Evolutionary conservation across 2,797 vertebrate genomes (phyloP), one percentile per base, ranked within the genome.

Genomic region (Takifugu rubripes): DNA sequence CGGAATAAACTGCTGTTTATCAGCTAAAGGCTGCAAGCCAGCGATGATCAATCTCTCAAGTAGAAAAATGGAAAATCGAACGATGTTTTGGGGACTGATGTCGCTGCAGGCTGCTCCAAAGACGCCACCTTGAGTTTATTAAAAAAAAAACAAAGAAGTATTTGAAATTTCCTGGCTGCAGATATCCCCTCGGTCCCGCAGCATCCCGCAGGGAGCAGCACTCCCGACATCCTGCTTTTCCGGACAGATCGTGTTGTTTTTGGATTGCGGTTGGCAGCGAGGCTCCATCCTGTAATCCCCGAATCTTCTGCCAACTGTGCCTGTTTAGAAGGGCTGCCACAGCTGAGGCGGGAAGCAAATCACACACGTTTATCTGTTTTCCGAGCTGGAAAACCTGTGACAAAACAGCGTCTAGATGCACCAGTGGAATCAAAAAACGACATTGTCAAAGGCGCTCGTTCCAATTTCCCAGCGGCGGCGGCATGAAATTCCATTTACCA

Each of bases 221-320:
- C 2, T 58, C 64, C 27, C 7, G 27, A 29, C 27, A 29, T 29
- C 2, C 54, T 66, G 55, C 27, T 52, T 51, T 58, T 42, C 45
- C 55, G 54, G 52, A 59, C 59, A 70, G 50, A 63, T 55, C 46
- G 54, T 40, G 57, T 15, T 54, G 48, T 42, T 74, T 24, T 6
- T 29, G 64, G 31, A 67, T 72, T 50, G 17, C 64, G 61, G 63
- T 72, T 62, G 46, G 58, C 57, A 53, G 51, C 53, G 45, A 51
- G 68, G 49, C 69, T 65, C 33, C 50, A 1, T 36, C 66, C 57
- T 66, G 36, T 57, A 52, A 75, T 65, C 72, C 14, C 48, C 5
- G 48, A 40, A 66, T 55, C 29, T 59, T 46, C 44, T 24, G 27
- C 65, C 61, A 48, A 62, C 58, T 54, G 60, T 48, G 59, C 51